Base-by-base conservation (phyloP, 1,140 invertebrate species). In the Philaenus spumarius region DNA sequence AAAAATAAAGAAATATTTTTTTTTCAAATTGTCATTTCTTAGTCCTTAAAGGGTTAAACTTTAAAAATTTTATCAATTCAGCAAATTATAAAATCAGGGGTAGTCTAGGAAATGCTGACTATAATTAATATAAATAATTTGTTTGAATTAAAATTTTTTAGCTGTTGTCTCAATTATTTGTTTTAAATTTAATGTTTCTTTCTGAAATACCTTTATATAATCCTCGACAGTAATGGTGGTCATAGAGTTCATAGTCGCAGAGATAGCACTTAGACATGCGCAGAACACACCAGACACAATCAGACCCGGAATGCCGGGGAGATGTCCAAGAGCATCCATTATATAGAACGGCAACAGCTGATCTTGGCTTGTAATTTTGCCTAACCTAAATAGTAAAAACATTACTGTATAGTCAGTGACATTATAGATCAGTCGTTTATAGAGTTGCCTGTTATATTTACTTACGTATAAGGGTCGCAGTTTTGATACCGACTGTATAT, bases 181-280 rank as follows among this genome's bases (percentile, higher is more conserved):
- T n/a, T n/a, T n/a, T n/a, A n/a, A n/a, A n/a, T n/a, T n/a, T n/a
- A n/a, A n/a, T n/a, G n/a, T n/a, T n/a, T n/a, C n/a, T n/a, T n/a
- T n/a, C n/a, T 46, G 19, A 15, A 23, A 24, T 60, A 73, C 71
- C 61, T 84, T 84, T 1, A 89, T 70, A 66, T 90, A 90, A 73
- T 94, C 91, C 66, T 91, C 85, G 52, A 92, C 76, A 0, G 87
- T 90, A 15, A 94, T 87, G 7, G 90, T 90, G 9, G 91, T 85
- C 20, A 94, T 73, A 11, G 90, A 89, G 71, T 93, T 94, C 30
- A 93, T 73, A 17, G 86, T 80, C 4, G 90, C 90, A 0, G 90
- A 93, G 40, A 94, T 82, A 0, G 90, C 91, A 53, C 89, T 92
- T 1, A 95, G 75, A 0, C 89, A 85, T 1, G 89, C 91, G 66